Percentiles rank a stretch among this genome's conserved stretches.
These are phyloP conservation scores for Drosophila biarmipes DNA, from an alignment of 1,140 invertebrate genomes.

Conservation along the genomic window DNA sequence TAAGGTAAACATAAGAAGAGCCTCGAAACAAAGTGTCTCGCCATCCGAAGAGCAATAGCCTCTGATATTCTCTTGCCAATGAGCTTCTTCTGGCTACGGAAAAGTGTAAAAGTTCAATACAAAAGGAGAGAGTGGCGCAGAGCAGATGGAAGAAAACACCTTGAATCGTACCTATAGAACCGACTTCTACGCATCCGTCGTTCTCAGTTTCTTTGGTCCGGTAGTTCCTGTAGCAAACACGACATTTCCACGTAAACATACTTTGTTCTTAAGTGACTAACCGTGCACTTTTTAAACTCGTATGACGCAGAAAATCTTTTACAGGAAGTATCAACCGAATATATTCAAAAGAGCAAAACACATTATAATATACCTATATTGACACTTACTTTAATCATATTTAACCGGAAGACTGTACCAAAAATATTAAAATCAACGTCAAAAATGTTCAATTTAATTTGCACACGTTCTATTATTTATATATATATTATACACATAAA, in stretches of 20 bases:
- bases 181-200: not conserved
- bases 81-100: conserved; percentile 39
- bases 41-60: conserved; percentile 74
- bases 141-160: not conserved
- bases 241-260: not conserved
- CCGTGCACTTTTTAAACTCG: no score
- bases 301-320: no score
- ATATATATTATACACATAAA: conserved; percentile 4
- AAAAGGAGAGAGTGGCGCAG: not conserved
- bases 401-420: not conserved
- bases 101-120: conserved; percentile 69
- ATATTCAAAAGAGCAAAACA: no score
- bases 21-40: conserved; percentile 25
- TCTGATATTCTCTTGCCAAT: conserved; percentile 59
- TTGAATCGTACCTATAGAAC: not conserved
- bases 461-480: not conserved
- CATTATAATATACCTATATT: no score
- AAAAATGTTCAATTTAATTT: not conserved
- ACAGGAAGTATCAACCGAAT: no score
- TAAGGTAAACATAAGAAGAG: not conserved
- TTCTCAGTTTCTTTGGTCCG: not conserved
- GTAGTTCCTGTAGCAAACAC: not conserved
- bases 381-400: not conserved
- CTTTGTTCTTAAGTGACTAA: not conserved
- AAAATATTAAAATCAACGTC: not conserved